phyloP scores from a whole-genome alignment of 2,888 invertebrate genomes.

The Sinelater perroti region DNA sequence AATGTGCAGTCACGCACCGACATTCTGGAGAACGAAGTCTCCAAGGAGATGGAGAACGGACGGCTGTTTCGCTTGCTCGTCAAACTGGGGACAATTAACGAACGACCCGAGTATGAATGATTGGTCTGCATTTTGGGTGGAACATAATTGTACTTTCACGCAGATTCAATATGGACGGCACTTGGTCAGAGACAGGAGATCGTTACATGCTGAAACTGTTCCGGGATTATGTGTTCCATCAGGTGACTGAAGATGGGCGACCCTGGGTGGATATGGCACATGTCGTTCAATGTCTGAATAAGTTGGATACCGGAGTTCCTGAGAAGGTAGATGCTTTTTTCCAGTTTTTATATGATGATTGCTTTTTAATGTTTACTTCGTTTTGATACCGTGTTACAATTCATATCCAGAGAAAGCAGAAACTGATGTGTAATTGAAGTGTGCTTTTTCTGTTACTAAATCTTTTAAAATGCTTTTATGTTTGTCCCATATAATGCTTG shows the following conservation, averaged over 20 bases:
- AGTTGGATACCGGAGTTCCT: slow-evolving; percentile 82
- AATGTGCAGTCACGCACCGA: slow-evolving; percentile 88
- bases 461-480: no score
- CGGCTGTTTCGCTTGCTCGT: slow-evolving; percentile 88
- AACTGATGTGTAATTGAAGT: no score
- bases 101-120: slow-evolving; percentile 85
- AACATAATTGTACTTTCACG: slow-evolving; percentile 21
- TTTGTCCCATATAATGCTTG: no score
- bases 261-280: slow-evolving; percentile 98
- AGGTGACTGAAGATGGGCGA: slow-evolving; percentile 88
- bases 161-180: slow-evolving; percentile 89
- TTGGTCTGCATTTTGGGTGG: slow-evolving; percentile 39
- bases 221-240: slow-evolving; percentile 97
- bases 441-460: no score
- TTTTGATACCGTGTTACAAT: no score
- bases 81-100: slow-evolving; percentile 94
- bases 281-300: slow-evolving; percentile 92
- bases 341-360: no score
- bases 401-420: no score
- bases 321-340: slow-evolving; percentile 76
- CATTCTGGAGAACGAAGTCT: slow-evolving; percentile 87
- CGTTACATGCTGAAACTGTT: slow-evolving; percentile 98
- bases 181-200: slow-evolving; percentile 98
- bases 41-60: slow-evolving; percentile 95
- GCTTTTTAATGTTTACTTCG: no score